Percentiles rank a stretch among this genome's conserved stretches.
phyloP scores from a whole-genome alignment of 1,140 invertebrate genomes.

The Ctenoplectra terminalis region DNA sequence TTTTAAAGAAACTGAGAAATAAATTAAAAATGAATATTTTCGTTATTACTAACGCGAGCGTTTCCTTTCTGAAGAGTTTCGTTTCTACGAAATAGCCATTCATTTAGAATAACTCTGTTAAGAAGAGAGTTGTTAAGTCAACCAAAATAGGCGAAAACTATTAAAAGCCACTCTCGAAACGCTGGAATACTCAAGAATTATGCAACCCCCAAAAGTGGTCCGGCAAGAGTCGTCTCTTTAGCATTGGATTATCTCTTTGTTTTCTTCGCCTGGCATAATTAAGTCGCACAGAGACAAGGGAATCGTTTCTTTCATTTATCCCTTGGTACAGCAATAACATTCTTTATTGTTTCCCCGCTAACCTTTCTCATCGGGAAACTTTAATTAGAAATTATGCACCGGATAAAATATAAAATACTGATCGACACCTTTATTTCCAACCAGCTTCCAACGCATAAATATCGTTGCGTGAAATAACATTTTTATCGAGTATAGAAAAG shows the following conservation, averaged over 20 bases:
- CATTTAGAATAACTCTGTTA: neutral
- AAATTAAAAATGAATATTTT: no score
- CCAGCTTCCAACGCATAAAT: no score
- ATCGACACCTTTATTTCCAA: neutral
- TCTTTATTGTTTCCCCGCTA: neutral
- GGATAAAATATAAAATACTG: neutral
- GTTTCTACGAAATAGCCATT: neutral
- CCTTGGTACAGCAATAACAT: neutral
- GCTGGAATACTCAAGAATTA: neutral
- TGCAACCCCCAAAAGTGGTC: neutral
- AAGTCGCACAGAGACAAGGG: neutral
- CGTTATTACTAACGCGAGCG: no score
- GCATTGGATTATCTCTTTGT: neutral
- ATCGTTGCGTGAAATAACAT: no score
- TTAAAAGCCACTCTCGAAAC: slow-evolving; percentile 16
- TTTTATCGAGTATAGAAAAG: no score
- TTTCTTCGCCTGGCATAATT: neutral
- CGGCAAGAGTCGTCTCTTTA: neutral
- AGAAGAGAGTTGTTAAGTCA: neutral
- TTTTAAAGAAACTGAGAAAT: no score
- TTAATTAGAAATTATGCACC: slow-evolving; percentile 1
- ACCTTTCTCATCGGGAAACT: neutral
- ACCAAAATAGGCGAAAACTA: slow-evolving; percentile 6
- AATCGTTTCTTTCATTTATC: neutral
- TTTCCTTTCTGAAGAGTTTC: neutral